Base-by-base conservation (phyloP, 2,113 vertebrate genomes). In the Hippolais icterina region DNA sequence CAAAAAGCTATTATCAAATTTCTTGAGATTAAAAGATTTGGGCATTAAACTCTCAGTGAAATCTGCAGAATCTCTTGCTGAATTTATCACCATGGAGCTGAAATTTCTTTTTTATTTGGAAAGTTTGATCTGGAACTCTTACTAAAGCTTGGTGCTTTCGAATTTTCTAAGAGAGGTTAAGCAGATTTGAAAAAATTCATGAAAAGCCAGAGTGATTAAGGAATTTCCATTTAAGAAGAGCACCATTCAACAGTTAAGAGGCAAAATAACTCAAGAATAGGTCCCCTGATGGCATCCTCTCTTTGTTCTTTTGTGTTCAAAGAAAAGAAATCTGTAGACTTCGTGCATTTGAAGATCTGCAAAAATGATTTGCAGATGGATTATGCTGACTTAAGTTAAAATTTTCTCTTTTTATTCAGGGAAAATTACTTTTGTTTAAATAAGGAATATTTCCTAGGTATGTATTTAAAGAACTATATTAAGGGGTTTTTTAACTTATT, bases 401-500 rank as follows among this genome's bases (percentile, higher is more conserved):
- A 17, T 68, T 59, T 72, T 74, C 52, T 20, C 5, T 20, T 35
- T 88, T 28, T 83, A 25, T 29, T 50, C 31, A 63, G 17, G 7
- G 7, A 65, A 74, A 81, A 89, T 31, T 6, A 0, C 15, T 70
- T 24, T 33, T 47, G 41, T 24, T 93, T n/a, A 61, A 61, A 54
- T 49, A 59, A 79, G 3, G 28, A 64, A 19, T 56, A 46, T n/a
- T 60, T 87, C 42, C 47, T 47, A 52, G 16, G 5, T 64, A 29
- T 42, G 25, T 12, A 64, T 14, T 8, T 84, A 65, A 81, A 86
- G 11, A 3, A 41, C 12, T 10, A 15, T 27, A 65, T 28, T 77
- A 77, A 64, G 15, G 3, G 1, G 2, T 12, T 77, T 50, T 84
- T 79, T 8, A 98, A 93, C 84, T 90, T 94, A 22, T 96, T 98